Evolutionary conservation across 2,888 invertebrate species (phyloP), one percentile per base, ranked within the genome.

Genomic region (Troides oblongomaculatus): DNA sequence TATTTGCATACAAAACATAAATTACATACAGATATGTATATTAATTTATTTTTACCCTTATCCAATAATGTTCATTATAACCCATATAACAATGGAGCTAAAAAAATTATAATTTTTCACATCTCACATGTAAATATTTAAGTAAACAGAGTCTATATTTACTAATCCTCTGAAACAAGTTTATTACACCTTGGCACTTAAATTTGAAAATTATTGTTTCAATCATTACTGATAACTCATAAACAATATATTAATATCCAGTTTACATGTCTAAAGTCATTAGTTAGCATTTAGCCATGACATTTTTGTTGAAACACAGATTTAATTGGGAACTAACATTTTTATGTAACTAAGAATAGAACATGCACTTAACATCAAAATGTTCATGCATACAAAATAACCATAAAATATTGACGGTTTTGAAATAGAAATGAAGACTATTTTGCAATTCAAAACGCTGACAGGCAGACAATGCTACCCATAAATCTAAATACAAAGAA

Each of bases 401-500:
- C 18, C 36, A 68, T 36, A 59, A 63, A 63, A 58, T 59, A 58
- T 36, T 12, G 62, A 58, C 7, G 12, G 18, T 59, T 68, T 62
- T 46, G 60, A 58, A 69, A 69, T 59, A 58, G 36, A 62, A 62
- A 66, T 66, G 36, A 66, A 69, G 65, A 65, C 65, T 50, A 65
- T 61, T 69, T 65, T 62, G 58, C 69, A 62, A 65, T 58, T 69
- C 62, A 69, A 65, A 69, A 69, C 36, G 21, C 53, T 62, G n/a
- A 50, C 64, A 65, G 21, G 43, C 50, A 21, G 58, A 69, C 68
- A 60, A 60, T 53, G 39, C 39, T 36, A 6, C 58, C 36, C 53
- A 59, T 50, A 57, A 65, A 69, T 69, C 65, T 69, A 30, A 65
- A 69, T 69, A 69, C 30, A 69, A 61, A 61, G 53, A 69, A 56